phyloP scores from a whole-genome alignment of 2,797 vertebrate species.

The Enteromius trimaculatus region DNA sequence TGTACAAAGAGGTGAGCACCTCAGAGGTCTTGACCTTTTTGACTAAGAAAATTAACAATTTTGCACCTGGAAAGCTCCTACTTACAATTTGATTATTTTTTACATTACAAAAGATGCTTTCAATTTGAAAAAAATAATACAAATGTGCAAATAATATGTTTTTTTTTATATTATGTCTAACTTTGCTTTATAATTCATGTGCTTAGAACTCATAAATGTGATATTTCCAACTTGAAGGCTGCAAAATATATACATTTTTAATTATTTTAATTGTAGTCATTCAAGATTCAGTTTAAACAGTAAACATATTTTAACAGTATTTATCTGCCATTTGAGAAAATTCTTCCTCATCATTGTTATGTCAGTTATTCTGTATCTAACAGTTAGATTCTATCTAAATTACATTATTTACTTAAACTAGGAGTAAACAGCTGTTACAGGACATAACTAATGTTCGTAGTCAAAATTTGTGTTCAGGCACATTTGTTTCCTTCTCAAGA shows the following conservation, averaged over 20 bases:
- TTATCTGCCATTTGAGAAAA: not conserved
- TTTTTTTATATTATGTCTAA: not conserved
- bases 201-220: not conserved
- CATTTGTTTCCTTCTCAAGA: not conserved
- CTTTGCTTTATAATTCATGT: not conserved
- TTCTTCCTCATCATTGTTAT: not conserved
- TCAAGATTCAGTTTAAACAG: not conserved
- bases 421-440: not conserved
- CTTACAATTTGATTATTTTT: not conserved
- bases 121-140: not conserved
- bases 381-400: not conserved
- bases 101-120: not conserved
- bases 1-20: not conserved
- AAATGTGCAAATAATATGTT: not conserved
- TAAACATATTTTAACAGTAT: not conserved
- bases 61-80: not conserved
- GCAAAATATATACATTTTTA: not conserved
- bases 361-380: not conserved
- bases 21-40: not conserved
- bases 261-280: not conserved
- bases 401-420: not conserved
- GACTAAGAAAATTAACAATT: not conserved
- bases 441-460: not conserved
- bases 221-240: not conserved
- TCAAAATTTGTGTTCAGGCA: not conserved